These are phyloP conservation scores for Danio choprae DNA, from an alignment of 2,797 vertebrate genomes.

Conservation along the genomic window DNA sequence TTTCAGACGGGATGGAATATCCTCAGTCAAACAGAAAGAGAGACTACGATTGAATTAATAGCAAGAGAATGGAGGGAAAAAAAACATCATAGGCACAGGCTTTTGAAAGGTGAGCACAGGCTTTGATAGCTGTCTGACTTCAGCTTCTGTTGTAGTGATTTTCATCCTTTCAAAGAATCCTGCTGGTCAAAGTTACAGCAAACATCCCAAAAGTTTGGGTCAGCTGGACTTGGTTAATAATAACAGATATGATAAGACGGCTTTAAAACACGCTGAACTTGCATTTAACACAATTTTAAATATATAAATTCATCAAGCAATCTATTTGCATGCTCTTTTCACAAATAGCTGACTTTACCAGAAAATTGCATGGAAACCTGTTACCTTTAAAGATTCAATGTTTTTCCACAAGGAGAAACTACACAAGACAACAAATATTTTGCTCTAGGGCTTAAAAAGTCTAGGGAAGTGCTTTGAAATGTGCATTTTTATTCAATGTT, in stretches of 20 bases:
- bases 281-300: neutral
- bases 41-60: slow-evolving; percentile 29
- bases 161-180: slow-evolving; percentile 24
- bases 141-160: slow-evolving; percentile 7
- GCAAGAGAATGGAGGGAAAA: neutral
- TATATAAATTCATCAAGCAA: neutral
- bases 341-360: too few species aligned
- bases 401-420: too few species aligned
- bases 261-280: neutral
- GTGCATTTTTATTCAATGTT: too few species aligned
- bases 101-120: slow-evolving; percentile 21
- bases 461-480: too few species aligned
- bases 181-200: slow-evolving; percentile 15
- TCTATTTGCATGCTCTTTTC: too few species aligned
- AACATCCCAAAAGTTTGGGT: neutral
- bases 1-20: neutral
- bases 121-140: slow-evolving; percentile 26
- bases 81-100: slow-evolving; percentile 20
- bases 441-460: too few species aligned
- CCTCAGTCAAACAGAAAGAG: slow-evolving; percentile 23
- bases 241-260: neutral
- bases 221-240: neutral
- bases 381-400: too few species aligned
- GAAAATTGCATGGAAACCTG: too few species aligned
- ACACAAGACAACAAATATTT: too few species aligned